Evolutionary conservation across 2,113 vertebrate species (phyloP).

Genomic region (Donacobius atricapilla): DNA sequence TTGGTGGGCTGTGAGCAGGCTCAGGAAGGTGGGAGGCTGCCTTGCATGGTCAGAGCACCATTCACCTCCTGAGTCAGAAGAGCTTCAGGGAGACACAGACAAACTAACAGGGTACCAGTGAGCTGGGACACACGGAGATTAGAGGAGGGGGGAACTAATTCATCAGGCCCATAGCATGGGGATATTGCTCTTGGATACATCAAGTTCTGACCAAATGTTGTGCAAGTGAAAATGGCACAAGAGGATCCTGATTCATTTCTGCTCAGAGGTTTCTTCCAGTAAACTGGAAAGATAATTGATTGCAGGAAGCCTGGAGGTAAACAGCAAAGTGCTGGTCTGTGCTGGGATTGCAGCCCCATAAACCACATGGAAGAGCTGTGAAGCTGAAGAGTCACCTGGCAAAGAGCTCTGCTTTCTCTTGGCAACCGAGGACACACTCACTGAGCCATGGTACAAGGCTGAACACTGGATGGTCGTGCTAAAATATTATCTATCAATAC

Average conservation of each 20-base stretch:
- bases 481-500: not conserved
- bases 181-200: not conserved
- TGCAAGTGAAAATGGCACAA: not conserved
- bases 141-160: not conserved
- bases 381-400: not conserved
- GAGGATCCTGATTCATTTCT: not conserved
- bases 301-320: not conserved
- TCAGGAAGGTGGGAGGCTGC: not conserved
- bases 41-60: not conserved
- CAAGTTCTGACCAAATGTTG: not conserved
- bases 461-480: not conserved
- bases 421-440: fast-evolving
- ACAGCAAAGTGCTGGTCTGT: not conserved
- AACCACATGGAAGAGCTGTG: not conserved
- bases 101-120: too few species aligned
- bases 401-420: not conserved
- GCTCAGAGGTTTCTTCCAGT: not conserved
- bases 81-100: fast-evolving
- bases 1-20: not conserved
- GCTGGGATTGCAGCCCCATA: not conserved
- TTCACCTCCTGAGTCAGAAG: not conserved
- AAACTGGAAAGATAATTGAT: not conserved
- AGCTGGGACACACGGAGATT: not conserved
- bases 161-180: not conserved
- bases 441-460: not conserved